Evolutionary conservation across 2,797 vertebrate species (phyloP), one percentile per base, ranked within the genome.

Genomic region (Odontamblyopus lacepedii): DNA sequence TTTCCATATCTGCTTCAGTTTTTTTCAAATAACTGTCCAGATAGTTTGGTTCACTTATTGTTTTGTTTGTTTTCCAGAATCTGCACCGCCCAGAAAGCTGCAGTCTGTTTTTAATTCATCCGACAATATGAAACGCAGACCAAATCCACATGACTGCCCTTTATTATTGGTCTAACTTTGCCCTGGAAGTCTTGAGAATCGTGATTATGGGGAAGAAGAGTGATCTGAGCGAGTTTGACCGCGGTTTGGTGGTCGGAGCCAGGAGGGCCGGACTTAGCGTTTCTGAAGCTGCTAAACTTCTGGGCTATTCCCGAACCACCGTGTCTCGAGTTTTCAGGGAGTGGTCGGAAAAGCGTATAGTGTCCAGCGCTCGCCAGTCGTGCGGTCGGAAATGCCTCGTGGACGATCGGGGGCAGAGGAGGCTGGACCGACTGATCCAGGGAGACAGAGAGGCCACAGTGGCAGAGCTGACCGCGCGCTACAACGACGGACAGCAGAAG

Each of bases 241-340:
- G 62, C 2, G 62, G 62, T 12, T 15, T 63, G 62, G 62, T 63
- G 32, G 62, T 63, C 9, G 62, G 62, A 2, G 62, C 62, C 35
- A 63, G 62, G 13, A 38, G 38, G 5, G 62, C 62, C 32, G 62
- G 62, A 6, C 62, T 63, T 5, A 63, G 62, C 5, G 35, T 63
- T 6, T 63, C 62, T 6, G 32, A 41, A 26, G 32, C 35, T 0
- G 62, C 62, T 3, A n/a, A 8, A 4, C 61, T 63, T 6, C 6
- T 63, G 61, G 61, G 61, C 29, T 63, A 63, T 18, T 63, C 61
- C 1, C 61, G 61, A 6, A 63, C 61, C 29, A 63, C 61, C 30
- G 61, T 63, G 61, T 63, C 61, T 0, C 29, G 59, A 15, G 59
- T 61, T 2, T 61, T 61, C 59, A 61, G 59, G 59, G 59, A 61